Percentiles rank a stretch among this genome's conserved stretches.
Conservation (phyloP, 2,797 vertebrate species). For the Xiphorhynchus erythropygius region DNA sequence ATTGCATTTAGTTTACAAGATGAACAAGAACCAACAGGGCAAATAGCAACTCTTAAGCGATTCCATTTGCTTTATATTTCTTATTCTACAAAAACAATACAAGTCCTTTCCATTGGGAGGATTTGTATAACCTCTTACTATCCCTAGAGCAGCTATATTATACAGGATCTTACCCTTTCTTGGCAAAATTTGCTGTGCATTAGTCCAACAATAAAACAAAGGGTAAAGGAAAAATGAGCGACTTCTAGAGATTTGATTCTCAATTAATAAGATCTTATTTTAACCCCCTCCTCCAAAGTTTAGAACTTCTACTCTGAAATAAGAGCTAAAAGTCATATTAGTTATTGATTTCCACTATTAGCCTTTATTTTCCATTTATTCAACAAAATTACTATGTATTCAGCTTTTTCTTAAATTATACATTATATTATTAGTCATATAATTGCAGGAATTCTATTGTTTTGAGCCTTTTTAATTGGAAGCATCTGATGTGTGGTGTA, state of each 20-base stretch:
- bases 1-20: slow-evolving; percentile 52
- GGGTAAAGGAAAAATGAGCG: slow-evolving; percentile 45
- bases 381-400: not conserved
- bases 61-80: slow-evolving; percentile 58
- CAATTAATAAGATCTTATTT: slow-evolving; percentile 33
- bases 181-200: slow-evolving; percentile 32
- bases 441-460: not conserved
- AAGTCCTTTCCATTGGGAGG: not conserved
- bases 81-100: slow-evolving; percentile 36
- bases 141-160: slow-evolving; percentile 26
- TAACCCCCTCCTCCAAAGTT: not conserved
- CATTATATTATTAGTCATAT: not conserved
- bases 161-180: slow-evolving; percentile 41
- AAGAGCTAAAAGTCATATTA: not conserved
- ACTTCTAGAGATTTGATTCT: slow-evolving; percentile 52
- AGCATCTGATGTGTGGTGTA: not conserved
- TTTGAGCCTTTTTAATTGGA: not conserved
- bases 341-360: not conserved
- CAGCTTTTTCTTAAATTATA: not conserved
- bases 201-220: slow-evolving; percentile 35
- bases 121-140: not conserved
- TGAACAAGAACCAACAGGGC: not conserved
- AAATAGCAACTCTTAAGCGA: slow-evolving; percentile 27
- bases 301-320: not conserved
- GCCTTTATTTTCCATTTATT: slow-evolving; percentile 8